These are phyloP conservation scores for Xenopus borealis DNA, from an alignment of 2,113 vertebrate genomes.

Conservation along the genomic window DNA sequence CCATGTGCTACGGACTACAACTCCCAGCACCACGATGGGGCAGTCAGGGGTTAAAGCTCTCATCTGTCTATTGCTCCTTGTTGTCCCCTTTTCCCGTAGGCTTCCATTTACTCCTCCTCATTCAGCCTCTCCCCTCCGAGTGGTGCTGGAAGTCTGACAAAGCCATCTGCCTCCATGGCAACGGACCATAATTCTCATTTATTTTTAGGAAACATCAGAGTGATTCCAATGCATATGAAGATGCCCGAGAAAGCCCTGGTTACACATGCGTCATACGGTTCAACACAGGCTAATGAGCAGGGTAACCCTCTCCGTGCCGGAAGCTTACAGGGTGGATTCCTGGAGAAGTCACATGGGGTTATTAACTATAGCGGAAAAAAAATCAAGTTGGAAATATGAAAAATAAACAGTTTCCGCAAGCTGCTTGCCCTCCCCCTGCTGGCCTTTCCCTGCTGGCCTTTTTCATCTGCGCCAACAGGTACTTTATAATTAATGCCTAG, in stretches of 20 bases:
- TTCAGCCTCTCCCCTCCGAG: conserved; percentile 8
- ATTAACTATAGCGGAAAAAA: no score
- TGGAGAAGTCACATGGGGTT: no score
- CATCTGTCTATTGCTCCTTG: not conserved
- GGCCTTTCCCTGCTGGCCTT: no score
- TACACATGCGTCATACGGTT: conserved; percentile 41
- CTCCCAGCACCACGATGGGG: no score
- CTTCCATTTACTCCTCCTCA: conserved; percentile 17
- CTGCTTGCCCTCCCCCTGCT: no score
- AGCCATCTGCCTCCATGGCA: conserved; percentile 49
- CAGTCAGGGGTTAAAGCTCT: conserved; percentile 13
- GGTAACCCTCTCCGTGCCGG: conserved; percentile 25
- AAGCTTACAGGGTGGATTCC: not conserved
- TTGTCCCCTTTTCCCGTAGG: not conserved
- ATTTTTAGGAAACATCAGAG: conserved; percentile 59
- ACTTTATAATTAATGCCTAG: no score
- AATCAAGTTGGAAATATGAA: no score
- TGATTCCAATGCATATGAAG: conserved; percentile 44
- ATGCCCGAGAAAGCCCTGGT: conserved; percentile 37
- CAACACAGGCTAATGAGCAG: conserved; percentile 23
- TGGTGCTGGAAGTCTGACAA: conserved; percentile 34
- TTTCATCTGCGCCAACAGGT: no score
- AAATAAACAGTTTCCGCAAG: no score
- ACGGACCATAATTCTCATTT: conserved; percentile 56
- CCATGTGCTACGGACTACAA: no score